A percentile compares a stretch with the other conserved stretches of the same genome.
Conservation (phyloP, 1,140 invertebrate genomes). For the Microplitis mediator region DNA sequence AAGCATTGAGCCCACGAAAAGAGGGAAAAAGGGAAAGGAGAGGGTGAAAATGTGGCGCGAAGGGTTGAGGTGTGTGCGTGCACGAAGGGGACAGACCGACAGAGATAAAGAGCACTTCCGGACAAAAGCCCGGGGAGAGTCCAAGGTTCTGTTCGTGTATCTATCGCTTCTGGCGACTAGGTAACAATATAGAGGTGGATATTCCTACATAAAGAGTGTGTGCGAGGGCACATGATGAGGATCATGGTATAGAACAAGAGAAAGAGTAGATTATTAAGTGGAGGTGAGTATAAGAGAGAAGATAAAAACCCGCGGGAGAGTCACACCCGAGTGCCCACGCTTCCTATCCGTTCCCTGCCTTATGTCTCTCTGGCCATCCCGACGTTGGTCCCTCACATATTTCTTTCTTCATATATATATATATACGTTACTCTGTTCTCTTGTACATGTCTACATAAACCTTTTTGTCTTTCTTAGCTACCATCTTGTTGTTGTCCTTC, state of each 20-base stretch:
- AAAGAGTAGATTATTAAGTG: background rate
- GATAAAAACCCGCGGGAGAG: constrained; percentile 56
- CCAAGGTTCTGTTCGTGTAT: constrained; percentile 39
- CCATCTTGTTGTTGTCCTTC: background rate
- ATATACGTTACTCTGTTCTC: background rate
- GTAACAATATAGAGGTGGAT: no score
- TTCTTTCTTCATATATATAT: constrained; percentile 29
- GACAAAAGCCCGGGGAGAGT: constrained; percentile 49
- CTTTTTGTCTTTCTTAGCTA: constrained; percentile 4
- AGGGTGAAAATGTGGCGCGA: constrained; percentile 5
- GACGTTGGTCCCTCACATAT: constrained; percentile 19
- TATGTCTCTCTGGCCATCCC: constrained; percentile 31
- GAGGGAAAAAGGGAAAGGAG: constrained; percentile 6
- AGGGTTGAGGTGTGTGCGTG: constrained; percentile 32
- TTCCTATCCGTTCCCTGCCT: constrained; percentile 54
- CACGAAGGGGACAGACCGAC: constrained; percentile 58
- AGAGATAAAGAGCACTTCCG: constrained; percentile 63
- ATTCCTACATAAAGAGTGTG: constrained; percentile 7
- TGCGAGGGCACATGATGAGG: background rate
- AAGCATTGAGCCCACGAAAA: background rate
- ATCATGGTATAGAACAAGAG: no score
- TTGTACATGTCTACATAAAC: constrained; percentile 1
- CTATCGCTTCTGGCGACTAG: constrained; percentile 33
- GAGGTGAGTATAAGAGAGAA: constrained; percentile 37
- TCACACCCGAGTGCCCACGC: constrained; percentile 61